Evolutionary conservation across 1,140 invertebrate genomes (phyloP).

Genomic region (Apis laboriosa): DNA sequence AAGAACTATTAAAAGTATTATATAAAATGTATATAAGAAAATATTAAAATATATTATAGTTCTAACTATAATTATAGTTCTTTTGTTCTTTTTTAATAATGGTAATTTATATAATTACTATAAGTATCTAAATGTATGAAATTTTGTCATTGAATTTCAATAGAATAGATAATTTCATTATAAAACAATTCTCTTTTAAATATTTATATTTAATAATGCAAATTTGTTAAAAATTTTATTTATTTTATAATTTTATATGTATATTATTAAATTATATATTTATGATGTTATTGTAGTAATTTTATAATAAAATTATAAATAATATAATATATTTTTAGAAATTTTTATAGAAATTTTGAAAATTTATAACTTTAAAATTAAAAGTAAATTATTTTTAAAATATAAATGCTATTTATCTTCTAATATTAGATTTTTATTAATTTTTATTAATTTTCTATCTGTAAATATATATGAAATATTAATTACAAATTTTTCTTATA

Average conservation of each 20-base stretch:
- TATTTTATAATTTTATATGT: neutral
- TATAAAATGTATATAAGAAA: neutral
- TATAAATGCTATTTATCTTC: neutral
- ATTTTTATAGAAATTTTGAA: neutral
- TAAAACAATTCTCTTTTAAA: neutral
- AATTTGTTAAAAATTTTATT: neutral
- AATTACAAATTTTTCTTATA: neutral
- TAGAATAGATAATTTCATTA: neutral
- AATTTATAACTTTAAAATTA: neutral
- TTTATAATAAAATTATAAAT: neutral
- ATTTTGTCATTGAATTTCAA: neutral
- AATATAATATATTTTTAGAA: no score
- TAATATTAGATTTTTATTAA: neutral
- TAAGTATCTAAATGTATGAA: neutral
- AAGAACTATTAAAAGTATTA: conserved; percentile 18
- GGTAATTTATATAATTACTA: neutral
- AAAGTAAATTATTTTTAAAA: neutral
- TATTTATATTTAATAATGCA: neutral
- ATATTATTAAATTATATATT: conserved; percentile 7
- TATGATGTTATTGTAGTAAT: neutral
- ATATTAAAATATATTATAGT: neutral
- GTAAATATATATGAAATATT: conserved; percentile 26
- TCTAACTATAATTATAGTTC: neutral
- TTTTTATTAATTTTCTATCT: neutral
- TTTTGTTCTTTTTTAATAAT: neutral